Percentiles rank a stretch among this genome's conserved stretches.
phyloP scores from a whole-genome alignment of 2,797 vertebrate species.

The Neopelma chrysocephalum region DNA sequence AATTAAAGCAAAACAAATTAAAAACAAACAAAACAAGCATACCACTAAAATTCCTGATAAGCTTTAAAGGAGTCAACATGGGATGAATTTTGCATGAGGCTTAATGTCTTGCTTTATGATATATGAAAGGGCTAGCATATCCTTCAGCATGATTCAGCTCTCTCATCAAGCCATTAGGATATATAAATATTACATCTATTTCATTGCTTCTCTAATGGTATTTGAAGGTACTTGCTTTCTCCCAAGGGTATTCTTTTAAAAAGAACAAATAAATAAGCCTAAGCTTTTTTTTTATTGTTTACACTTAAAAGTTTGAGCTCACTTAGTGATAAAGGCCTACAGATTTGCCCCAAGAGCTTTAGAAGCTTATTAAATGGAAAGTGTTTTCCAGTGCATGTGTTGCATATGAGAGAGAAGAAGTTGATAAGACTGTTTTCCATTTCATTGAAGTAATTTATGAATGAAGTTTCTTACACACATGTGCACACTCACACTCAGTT shows the following conservation, averaged over 20 bases:
- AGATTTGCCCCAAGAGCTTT: background rate
- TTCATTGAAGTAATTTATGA: background rate
- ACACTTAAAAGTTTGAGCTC: background rate
- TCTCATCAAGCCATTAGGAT: background rate
- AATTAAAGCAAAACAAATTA: background rate
- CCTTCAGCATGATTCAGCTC: background rate
- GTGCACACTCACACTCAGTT: background rate
- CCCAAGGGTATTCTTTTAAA: background rate
- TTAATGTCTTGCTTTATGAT: background rate
- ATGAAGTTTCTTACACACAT: background rate
- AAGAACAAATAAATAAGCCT: conserved; percentile 29
- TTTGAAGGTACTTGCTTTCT: background rate
- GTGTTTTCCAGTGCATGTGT: background rate
- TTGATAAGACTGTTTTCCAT: background rate
- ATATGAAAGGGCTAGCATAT: background rate
- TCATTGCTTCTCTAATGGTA: background rate
- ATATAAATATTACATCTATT: background rate
- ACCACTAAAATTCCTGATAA: background rate
- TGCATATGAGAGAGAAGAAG: background rate
- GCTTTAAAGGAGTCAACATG: background rate
- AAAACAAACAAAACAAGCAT: background rate
- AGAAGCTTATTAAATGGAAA: conserved; percentile 4
- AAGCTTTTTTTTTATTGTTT: background rate
- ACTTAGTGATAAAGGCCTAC: background rate
- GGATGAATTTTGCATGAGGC: background rate